phyloP scores from a whole-genome alignment of 2,888 invertebrate species.

The Lissocephala sabroskyi region DNA sequence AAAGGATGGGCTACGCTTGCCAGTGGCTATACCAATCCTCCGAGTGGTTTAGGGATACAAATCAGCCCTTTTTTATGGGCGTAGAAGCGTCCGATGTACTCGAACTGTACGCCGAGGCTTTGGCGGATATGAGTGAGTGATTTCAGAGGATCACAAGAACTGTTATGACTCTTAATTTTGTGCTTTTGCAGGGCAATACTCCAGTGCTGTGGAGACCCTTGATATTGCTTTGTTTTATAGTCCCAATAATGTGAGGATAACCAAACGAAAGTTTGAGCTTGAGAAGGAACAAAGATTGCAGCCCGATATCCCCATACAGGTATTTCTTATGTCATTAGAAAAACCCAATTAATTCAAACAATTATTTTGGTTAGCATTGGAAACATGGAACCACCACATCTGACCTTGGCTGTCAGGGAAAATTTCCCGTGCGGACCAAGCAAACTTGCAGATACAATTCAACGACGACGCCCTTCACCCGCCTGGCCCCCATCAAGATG shows the following conservation, averaged over 20 bases:
- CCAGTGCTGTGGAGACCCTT: constrained; percentile 44
- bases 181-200: constrained; percentile 22
- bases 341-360: too few species aligned
- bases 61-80: constrained; percentile 12
- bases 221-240: constrained; percentile 27
- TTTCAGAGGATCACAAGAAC: too few species aligned
- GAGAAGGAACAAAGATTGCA: constrained; percentile 39
- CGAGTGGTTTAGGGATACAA: constrained; percentile 10
- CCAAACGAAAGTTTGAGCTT: constrained; percentile 41
- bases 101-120: constrained; percentile 50
- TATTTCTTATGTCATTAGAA: neutral
- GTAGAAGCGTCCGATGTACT: constrained; percentile 28
- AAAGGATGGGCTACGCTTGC: constrained; percentile 31
- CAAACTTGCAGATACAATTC: constrained; percentile 61
- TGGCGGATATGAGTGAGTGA: constrained; percentile 56
- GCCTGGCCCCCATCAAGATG: constrained; percentile 66
- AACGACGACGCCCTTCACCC: constrained; percentile 53
- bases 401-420: constrained; percentile 59
- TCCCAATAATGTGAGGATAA: constrained; percentile 32
- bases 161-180: neutral
- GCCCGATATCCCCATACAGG: constrained; percentile 5
- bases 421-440: constrained; percentile 26
- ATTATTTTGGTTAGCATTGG: too few species aligned
- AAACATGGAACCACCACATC: too few species aligned
- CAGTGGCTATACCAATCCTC: constrained; percentile 52